These are phyloP conservation scores for Zophobas atratus DNA, from an alignment of 1,140 invertebrate genomes.

Conservation along the genomic window DNA sequence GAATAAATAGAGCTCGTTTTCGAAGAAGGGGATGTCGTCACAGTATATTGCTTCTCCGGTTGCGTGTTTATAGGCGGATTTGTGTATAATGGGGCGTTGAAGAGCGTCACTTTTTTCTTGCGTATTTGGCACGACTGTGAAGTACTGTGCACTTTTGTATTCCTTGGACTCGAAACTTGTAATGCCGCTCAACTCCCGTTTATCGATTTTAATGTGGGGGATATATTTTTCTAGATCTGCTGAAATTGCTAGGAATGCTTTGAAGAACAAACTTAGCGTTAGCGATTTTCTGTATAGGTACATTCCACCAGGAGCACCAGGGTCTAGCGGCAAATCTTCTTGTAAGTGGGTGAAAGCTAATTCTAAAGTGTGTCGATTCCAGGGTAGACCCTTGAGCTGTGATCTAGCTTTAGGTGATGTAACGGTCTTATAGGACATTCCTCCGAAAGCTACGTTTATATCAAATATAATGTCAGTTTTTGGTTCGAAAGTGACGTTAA, in stretches of 20 bases:
- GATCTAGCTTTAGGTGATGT: conserved; percentile 80
- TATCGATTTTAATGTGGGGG: conserved; percentile 66
- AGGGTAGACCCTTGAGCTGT: conserved; percentile 76
- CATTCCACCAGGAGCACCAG: conserved; percentile 92
- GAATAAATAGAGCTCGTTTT: conserved; percentile 83
- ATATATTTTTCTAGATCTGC: conserved; percentile 71
- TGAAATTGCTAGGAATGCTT: conserved; percentile 85
- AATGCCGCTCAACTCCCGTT: conserved; percentile 71
- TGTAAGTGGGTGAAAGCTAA: conserved; percentile 76
- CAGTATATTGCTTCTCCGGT: conserved; percentile 94
- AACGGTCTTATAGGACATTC: conserved; percentile 92
- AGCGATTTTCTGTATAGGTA: conserved; percentile 87
- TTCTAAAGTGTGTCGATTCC: conserved; percentile 82
- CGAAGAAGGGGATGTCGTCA: conserved; percentile 86
- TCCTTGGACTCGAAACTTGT: conserved; percentile 76
- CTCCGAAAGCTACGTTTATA: conserved; percentile 85
- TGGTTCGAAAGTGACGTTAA: conserved; percentile 77
- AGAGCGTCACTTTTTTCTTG: conserved; percentile 81
- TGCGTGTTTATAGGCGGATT: conserved; percentile 91
- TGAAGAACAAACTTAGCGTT: conserved; percentile 91
- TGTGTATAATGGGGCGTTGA: conserved; percentile 86
- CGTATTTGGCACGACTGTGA: conserved; percentile 77
- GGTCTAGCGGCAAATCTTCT: conserved; percentile 83
- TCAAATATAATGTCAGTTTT: conserved; percentile 74
- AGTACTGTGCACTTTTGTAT: conserved; percentile 86